Conservation (phyloP, 2,888 invertebrate genomes). For the Phragmatobia fuliginosa region DNA sequence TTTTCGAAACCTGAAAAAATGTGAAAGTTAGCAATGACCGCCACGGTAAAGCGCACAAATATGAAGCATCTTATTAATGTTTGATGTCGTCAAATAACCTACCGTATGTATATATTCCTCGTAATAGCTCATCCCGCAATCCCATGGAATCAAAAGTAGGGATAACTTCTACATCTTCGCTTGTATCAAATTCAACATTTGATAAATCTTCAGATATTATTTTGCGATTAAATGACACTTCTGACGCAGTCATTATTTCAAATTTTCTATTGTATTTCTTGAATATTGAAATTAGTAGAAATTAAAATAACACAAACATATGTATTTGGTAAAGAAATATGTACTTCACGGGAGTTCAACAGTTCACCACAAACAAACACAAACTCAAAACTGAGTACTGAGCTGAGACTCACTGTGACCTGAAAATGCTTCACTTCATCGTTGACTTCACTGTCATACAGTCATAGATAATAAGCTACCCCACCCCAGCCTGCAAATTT, state of each 20-base stretch:
- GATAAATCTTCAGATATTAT: slow-evolving; percentile 94
- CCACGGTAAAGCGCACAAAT: slow-evolving; percentile 20
- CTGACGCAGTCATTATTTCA: slow-evolving; percentile 73
- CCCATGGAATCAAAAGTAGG: slow-evolving; percentile 98
- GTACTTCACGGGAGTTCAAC: not conserved
- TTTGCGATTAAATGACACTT: slow-evolving; percentile 81
- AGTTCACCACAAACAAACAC: too few relatives aligned
- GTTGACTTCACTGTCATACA: too few relatives aligned
- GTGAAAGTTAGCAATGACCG: slow-evolving; percentile 43
- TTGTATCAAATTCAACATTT: slow-evolving; percentile 99
- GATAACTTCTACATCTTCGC: slow-evolving; percentile 99
- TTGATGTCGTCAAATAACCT: slow-evolving; percentile 56
- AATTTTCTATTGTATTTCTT: not conserved
- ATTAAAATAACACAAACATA: not conserved
- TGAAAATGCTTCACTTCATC: too few relatives aligned
- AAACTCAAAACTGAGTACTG: too few relatives aligned
- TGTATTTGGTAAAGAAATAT: too few relatives aligned
- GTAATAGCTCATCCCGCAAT: slow-evolving; percentile 95
- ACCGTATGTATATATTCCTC: slow-evolving; percentile 99
- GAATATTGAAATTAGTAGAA: not conserved
- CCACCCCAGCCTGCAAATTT: too few relatives aligned
- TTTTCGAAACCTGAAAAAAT: slow-evolving; percentile 95
- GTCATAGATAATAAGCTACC: too few relatives aligned
- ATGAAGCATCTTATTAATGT: not conserved
- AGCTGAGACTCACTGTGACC: too few relatives aligned